Base-by-base conservation (phyloP, 2,797 vertebrate species). In the Microcaecilia unicolor region DNA sequence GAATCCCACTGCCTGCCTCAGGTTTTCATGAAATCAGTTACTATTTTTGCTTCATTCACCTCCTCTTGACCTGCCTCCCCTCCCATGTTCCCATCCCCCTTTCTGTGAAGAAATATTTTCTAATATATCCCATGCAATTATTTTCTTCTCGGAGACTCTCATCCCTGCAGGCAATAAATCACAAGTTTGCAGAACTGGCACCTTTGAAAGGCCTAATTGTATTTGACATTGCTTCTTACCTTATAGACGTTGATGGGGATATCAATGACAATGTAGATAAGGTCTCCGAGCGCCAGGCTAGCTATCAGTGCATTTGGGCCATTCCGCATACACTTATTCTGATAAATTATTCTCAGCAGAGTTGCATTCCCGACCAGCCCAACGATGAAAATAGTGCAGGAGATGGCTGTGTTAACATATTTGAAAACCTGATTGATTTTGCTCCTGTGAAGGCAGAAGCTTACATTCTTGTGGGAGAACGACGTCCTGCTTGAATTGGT, bases 261-360 rank as follows among this genome's bases (percentile, higher is more conserved):
- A 28, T 76, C 91, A 40, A 92, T 90, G 65, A 86, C 80, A 43
- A 99, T 96, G 61, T 97, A 97, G 65, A 99, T 91, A 16, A 99
- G 90, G 76, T 99, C 96, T 26, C 95, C 96, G 9, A 99, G 74
- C 2, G 96, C 96, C 66, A 99, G 80, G 37, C 95, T 99, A 64
- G 92, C 92, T 46, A 99, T 99, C 56, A 99, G 86, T 0, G 93
- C 90, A 2, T 99, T 99, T 5, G 96, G 96, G 41, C 96, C 96
- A 4, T 99, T 99, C 79, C 96, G 86, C 96, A 99, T 98, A 34
- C 93, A 95, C 76, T 99, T 99, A 78, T 99, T 91, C 72, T 95
- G 84, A 72, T 94, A 97, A 73, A 98, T 98, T 78, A 99, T 99
- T 87, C 86, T 88, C 52, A 99, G 79, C 56, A 99, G 83, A 18